These are phyloP conservation scores for Corydoras sp. DNA, from an alignment of 2,113 vertebrate species.

Conservation along the genomic window DNA sequence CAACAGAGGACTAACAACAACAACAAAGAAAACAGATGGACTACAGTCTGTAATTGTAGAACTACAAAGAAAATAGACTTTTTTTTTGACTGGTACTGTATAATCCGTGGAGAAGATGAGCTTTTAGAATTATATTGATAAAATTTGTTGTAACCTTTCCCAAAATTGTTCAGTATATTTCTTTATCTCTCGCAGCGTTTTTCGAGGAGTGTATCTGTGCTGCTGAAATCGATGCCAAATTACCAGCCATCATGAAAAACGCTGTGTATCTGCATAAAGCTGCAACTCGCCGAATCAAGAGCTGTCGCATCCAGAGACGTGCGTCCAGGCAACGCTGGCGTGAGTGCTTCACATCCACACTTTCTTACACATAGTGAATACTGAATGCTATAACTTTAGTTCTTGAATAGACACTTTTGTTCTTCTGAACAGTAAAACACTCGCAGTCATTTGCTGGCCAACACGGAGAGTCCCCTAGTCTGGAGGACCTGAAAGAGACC, in stretches of 20 bases:
- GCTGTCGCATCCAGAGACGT: constrained; percentile 84
- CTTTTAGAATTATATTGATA: too few species aligned
- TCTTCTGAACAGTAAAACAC: constrained; percentile 74
- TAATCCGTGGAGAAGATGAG: too few species aligned
- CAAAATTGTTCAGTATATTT: not conserved
- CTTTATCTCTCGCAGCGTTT: constrained; percentile 71
- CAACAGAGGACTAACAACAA: too few species aligned
- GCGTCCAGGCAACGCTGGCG: constrained; percentile 74
- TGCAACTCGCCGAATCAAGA: constrained; percentile 89
- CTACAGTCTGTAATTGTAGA: too few species aligned
- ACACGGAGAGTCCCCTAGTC: constrained; percentile 60
- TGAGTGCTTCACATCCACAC: constrained; percentile 43
- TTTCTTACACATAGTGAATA: not conserved
- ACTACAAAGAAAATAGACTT: too few species aligned
- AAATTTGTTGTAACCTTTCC: too few species aligned
- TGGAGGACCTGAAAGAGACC: constrained; percentile 81
- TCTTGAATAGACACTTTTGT: too few species aligned
- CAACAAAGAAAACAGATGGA: too few species aligned
- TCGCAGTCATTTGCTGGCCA: constrained; percentile 82
- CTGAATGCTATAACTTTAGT: not conserved
- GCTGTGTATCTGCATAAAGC: constrained; percentile 94
- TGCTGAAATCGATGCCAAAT: constrained; percentile 90
- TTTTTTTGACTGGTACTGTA: too few species aligned
- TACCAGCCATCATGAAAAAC: constrained; percentile 96
- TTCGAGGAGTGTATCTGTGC: constrained; percentile 96